phyloP scores from a whole-genome alignment of 2,888 invertebrate genomes.

The Chloroclystis v-ata region DNA sequence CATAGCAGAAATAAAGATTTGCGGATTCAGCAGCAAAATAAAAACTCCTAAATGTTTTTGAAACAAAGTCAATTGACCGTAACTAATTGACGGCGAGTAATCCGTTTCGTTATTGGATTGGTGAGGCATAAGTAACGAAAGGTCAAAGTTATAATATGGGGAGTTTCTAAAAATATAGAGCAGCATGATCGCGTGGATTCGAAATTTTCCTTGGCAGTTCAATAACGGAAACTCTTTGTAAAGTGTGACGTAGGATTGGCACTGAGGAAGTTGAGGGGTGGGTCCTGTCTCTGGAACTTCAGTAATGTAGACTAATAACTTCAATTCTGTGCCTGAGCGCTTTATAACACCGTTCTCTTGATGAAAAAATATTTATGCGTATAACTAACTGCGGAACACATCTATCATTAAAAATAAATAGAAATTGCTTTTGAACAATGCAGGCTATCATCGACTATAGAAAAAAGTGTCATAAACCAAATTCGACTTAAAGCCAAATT shows the following conservation, averaged over 20 bases:
- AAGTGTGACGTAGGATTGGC: slow-evolving; percentile 4
- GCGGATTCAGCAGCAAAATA: neutral
- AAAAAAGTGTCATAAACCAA: too few relatives aligned
- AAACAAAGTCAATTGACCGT: neutral
- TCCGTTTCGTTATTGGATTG: slow-evolving; percentile 4
- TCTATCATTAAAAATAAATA: too few relatives aligned
- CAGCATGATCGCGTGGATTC: neutral
- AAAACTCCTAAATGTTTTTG: neutral
- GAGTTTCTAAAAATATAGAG: neutral
- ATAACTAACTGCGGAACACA: too few relatives aligned
- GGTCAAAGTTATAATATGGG: neutral
- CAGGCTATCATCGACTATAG: too few relatives aligned
- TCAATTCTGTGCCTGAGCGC: too few relatives aligned
- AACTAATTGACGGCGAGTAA: slow-evolving; percentile 1
- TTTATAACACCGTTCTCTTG: too few relatives aligned
- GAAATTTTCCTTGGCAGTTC: slow-evolving; percentile 1
- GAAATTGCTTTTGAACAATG: too few relatives aligned
- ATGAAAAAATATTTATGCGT: too few relatives aligned
- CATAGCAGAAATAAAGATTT: too few relatives aligned
- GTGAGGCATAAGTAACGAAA: neutral
- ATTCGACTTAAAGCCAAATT: too few relatives aligned
- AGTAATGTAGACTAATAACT: neutral
- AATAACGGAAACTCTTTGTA: slow-evolving; percentile 5
- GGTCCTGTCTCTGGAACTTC: neutral
- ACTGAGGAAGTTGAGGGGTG: slow-evolving; percentile 1